Percentiles rank a stretch among this genome's conserved stretches.
Evolutionary conservation across 2,113 vertebrate species (phyloP).

Genomic region (Zosterops hypoxanthus): DNA sequence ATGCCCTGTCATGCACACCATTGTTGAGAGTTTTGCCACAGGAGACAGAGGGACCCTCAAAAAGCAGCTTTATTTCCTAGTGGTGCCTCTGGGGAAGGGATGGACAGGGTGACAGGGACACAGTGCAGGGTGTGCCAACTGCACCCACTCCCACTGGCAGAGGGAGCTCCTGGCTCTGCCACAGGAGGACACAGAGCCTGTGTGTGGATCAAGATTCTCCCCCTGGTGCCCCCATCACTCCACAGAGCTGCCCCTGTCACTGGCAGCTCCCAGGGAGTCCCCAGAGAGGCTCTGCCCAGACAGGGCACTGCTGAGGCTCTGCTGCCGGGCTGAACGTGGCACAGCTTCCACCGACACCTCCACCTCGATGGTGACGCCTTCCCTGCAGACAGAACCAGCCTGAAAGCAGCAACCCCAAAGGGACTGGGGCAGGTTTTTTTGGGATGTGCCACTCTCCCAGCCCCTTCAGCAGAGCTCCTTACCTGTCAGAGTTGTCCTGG

Average conservation of each 20-base stretch:
- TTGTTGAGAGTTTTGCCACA: background rate
- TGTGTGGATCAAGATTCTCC: background rate
- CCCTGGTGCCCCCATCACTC: background rate
- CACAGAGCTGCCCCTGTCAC: constrained; percentile 7
- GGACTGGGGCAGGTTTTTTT: background rate
- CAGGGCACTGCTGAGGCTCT: constrained; percentile 80
- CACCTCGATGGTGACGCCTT: constrained; percentile 70
- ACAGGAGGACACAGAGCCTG: background rate
- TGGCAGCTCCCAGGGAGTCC: constrained; percentile 78
- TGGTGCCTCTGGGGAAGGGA: background rate
- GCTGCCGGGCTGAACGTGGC: constrained; percentile 70
- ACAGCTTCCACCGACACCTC: constrained; percentile 82
- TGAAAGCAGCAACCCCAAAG: background rate
- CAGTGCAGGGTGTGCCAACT: too few relatives aligned
- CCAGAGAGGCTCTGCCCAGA: constrained; percentile 81
- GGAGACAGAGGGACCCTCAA: background rate
- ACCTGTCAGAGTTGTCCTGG: constrained; percentile 72
- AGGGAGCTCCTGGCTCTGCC: background rate
- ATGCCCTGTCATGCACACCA: accelerated
- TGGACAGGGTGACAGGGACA: too few relatives aligned
- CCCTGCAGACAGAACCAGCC: background rate
- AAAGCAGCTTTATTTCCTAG: constrained; percentile 26
- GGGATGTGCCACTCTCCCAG: accelerated
- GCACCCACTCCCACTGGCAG: accelerated
- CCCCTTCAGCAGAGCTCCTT: background rate